Percentiles rank a stretch among this genome's conserved stretches.
Evolutionary conservation across 2,888 invertebrate species (phyloP).

Genomic region (Eulithis testata): DNA sequence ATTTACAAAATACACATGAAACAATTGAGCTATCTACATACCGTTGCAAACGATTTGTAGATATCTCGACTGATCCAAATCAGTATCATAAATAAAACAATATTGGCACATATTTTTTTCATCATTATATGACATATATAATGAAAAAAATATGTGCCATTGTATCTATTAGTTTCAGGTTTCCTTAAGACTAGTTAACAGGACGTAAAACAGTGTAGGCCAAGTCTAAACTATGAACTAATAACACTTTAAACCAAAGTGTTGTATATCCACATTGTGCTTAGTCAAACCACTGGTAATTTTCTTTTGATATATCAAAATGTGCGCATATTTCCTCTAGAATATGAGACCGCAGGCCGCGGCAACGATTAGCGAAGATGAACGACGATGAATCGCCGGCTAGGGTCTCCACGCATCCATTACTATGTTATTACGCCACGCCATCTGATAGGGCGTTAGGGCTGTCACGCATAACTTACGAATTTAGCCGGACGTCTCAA

Average conservation of each 20-base stretch:
- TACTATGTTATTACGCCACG: constrained; percentile 37
- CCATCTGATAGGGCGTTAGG: constrained; percentile 31
- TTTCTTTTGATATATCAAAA: constrained; percentile 19
- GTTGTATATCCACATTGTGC: neutral
- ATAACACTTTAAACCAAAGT: neutral
- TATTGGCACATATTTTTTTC: too few species aligned
- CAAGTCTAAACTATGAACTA: too few species aligned
- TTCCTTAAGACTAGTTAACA: too few species aligned
- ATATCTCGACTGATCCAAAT: too few species aligned
- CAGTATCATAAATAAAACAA: too few species aligned
- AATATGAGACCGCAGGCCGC: constrained; percentile 39
- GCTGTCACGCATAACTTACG: constrained; percentile 7
- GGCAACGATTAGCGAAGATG: constrained; percentile 57
- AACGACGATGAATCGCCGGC: constrained; percentile 62
- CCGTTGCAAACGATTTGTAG: too few species aligned
- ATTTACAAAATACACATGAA: too few species aligned
- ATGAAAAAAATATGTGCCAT: too few species aligned
- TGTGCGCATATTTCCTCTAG: constrained; percentile 21
- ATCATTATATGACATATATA: too few species aligned
- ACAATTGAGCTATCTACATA: too few species aligned
- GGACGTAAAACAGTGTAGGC: too few species aligned
- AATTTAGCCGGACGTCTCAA: constrained; percentile 1
- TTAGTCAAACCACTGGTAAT: neutral
- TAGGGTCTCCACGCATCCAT: constrained; percentile 45
- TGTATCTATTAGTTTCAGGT: too few species aligned